Evolutionary conservation across 2,888 invertebrate species (phyloP), one percentile per base, ranked within the genome.

Genomic region (Sinhomidia bicolor): DNA sequence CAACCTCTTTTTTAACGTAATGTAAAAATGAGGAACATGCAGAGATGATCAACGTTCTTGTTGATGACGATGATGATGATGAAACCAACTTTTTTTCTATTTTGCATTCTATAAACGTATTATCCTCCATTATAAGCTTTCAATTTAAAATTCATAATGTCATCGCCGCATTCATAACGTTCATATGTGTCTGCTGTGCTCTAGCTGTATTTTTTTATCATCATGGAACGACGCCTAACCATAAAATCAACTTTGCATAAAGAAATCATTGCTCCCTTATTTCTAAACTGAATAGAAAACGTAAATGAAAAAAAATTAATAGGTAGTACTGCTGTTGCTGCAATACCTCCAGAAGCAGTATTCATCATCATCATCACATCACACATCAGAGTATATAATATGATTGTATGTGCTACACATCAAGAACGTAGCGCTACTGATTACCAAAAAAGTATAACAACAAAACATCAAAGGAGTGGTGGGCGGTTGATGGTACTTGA

Each of bases 111-210:
- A 57, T 20, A 79, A 57, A 80, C 23, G 14, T 60, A 80, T 57
- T 57, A 79, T 76, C 7, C 20, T 57, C 57, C 23, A 41, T 80
- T 60, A 23, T 60, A 54, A 76, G 57, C 85, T 68, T 80, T 85
- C 85, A 85, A 85, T 85, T 85, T 80, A 85, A 85, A 85, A 85
- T 85, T 80, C 85, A 85, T 85, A 85, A 85, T 80, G 85, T 85
- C 85, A 85, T 85, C 85, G 79, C 65, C 80, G 60, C 80, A 80
- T 80, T 85, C 79, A 80, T 80, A 44, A 76, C 29, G 44, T 74
- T 60, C 74, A 82, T 26, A 57, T 85, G n/a, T n/a, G n/a, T n/a
- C n/a, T n/a, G n/a, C n/a, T n/a, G n/a, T n/a, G n/a, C n/a, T n/a
- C n/a, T n/a, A n/a, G n/a, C n/a, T n/a, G n/a, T 78, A 17, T 44